Evolutionary conservation across 2,797 vertebrate species (phyloP).

Genomic region (Ispidina picta): DNA sequence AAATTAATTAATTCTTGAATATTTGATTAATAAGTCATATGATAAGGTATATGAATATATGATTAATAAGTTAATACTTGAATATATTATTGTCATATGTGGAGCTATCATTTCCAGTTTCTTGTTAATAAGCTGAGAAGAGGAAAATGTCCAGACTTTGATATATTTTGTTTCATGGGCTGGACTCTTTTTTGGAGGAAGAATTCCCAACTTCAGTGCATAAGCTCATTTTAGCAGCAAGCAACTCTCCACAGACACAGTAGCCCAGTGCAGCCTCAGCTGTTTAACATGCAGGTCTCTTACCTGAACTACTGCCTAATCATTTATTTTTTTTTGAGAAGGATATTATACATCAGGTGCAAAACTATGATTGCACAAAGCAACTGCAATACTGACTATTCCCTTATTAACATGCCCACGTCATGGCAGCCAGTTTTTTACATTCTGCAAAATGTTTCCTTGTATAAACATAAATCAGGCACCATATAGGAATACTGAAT

Average conservation of each 20-base stretch:
- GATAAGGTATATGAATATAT: no score
- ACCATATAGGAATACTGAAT: neutral
- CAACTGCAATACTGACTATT: neutral
- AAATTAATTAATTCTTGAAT: neutral
- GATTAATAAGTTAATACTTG: neutral
- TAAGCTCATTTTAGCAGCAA: neutral
- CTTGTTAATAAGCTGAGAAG: neutral
- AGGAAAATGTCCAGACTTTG: neutral
- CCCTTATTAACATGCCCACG: neutral
- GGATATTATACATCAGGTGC: neutral
- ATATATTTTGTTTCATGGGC: neutral
- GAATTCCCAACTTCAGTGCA: neutral
- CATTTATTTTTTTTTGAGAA: neutral
- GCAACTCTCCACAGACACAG: neutral
- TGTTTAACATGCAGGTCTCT: neutral
- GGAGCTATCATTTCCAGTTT: neutral
- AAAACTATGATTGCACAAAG: neutral
- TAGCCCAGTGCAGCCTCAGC: neutral
- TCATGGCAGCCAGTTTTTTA: neutral
- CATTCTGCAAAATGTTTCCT: neutral
- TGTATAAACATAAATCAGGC: neutral
- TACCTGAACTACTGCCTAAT: neutral
- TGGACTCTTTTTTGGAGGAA: neutral
- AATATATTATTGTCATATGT: neutral
- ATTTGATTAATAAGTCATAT: neutral